Evolutionary conservation across 2,888 invertebrate genomes (phyloP).

Genomic region (Orthonevra nobilis): DNA sequence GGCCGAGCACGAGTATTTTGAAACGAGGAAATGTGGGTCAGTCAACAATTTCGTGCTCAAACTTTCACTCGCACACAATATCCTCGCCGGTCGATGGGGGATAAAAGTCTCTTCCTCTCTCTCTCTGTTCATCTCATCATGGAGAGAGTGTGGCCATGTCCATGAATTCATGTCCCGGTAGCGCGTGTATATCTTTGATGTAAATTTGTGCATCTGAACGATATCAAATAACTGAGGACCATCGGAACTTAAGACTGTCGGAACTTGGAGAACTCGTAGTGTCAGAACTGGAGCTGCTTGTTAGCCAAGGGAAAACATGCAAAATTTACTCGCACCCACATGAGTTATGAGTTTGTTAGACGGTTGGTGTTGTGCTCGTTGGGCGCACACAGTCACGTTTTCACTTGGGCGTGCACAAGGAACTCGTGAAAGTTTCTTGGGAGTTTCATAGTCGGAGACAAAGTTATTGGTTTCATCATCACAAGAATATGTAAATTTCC

Average conservation of each 20-base stretch:
- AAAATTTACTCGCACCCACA: conserved; percentile 48
- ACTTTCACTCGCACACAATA: conserved; percentile 33
- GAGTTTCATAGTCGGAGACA: neutral
- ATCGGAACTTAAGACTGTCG: too few relatives aligned
- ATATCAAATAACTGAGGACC: conserved; percentile 28
- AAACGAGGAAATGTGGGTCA: conserved; percentile 41
- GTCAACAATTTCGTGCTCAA: conserved; percentile 23
- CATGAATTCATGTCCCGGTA: conserved; percentile 10
- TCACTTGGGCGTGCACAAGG: neutral
- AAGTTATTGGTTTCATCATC: neutral
- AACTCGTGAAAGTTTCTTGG: neutral
- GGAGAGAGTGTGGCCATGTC: conserved; percentile 2
- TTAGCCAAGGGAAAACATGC: conserved; percentile 47
- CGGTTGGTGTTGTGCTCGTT: conserved; percentile 27
- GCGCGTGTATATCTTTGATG: conserved; percentile 13
- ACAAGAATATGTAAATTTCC: too few relatives aligned
- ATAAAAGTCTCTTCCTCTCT: conserved; percentile 22
- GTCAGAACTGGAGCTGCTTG: conserved; percentile 10
- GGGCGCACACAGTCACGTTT: conserved; percentile 7
- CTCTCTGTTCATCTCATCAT: conserved; percentile 3
- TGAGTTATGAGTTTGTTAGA: conserved; percentile 50
- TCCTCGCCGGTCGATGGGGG: conserved; percentile 19
- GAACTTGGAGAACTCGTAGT: too few relatives aligned
- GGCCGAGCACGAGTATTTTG: too few relatives aligned
- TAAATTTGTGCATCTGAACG: conserved; percentile 41